These are phyloP conservation scores for Siderastrea radians DNA, from an alignment of 92 coral and sea anemone species.

Conservation along the genomic window DNA sequence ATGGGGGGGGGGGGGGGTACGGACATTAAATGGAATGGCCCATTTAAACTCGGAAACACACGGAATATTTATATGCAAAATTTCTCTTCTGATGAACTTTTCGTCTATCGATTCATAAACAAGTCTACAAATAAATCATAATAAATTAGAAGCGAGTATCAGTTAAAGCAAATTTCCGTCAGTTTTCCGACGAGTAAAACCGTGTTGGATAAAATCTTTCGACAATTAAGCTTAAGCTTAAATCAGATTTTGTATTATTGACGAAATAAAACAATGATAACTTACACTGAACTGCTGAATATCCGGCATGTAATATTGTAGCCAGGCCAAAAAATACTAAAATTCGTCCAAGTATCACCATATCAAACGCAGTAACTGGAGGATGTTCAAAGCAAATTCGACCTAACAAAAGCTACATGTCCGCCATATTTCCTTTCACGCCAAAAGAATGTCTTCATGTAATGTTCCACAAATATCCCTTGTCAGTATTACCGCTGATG, in stretches of 20 bases:
- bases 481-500: conserved; percentile 14
- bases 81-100: no score
- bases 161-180: no score
- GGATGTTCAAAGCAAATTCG: background rate
- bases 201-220: no score
- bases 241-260: background rate
- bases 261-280: background rate
- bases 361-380: conserved; percentile 22
- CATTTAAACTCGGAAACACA: no score
- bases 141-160: no score
- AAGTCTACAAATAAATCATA: no score
- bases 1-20: no score
- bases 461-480: background rate
- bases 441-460: background rate
- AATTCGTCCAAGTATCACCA: conserved; percentile 93
- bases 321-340: conserved; percentile 91
- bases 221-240: no score
- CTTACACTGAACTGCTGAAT: conserved; percentile 99
- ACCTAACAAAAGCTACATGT: background rate
- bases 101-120: no score
- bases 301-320: conserved; percentile 98
- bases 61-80: no score
- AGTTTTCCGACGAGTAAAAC: no score
- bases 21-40: no score
- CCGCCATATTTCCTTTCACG: conserved; percentile 53